Percentiles rank a stretch among this genome's conserved stretches.
phyloP scores from a whole-genome alignment of 2,113 vertebrate species.

The Girardinichthys multiradiatus region DNA sequence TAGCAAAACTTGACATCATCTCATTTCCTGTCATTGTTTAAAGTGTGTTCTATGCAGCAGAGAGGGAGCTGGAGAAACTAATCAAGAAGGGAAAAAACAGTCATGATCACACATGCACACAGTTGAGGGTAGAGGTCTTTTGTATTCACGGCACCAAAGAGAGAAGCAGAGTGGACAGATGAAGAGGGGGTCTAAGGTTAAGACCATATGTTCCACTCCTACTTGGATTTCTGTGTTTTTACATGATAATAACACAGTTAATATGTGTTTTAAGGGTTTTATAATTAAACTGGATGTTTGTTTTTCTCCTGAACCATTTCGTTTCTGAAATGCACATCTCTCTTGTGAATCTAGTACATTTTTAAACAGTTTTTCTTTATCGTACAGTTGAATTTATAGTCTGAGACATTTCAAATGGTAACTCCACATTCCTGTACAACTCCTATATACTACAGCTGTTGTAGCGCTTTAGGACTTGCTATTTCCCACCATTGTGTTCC shows the following conservation, averaged over 20 bases:
- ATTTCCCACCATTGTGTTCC: conserved; percentile 20
- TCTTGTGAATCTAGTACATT: conserved; percentile 15
- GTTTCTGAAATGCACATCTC: conserved; percentile 30
- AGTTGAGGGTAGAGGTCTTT: conserved; percentile 34
- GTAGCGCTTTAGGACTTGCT: conserved; percentile 24
- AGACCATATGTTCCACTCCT: conserved; percentile 34
- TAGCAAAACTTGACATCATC: conserved; percentile 37
- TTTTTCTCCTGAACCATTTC: conserved; percentile 26
- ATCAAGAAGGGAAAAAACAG: conserved; percentile 16
- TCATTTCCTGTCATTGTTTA: conserved; percentile 28
- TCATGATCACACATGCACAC: conserved; percentile 44
- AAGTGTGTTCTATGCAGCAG: conserved; percentile 60
- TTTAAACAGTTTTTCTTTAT: conserved; percentile 10
- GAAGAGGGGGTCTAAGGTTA: conserved; percentile 5
- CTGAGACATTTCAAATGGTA: conserved; percentile 52
- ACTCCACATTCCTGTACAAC: conserved; percentile 59
- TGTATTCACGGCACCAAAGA: conserved; percentile 70
- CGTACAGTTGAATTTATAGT: conserved; percentile 5
- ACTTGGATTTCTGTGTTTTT: conserved; percentile 31
- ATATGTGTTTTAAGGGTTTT: conserved; percentile 55
- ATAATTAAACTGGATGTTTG: conserved; percentile 46
- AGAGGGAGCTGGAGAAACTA: conserved; percentile 34
- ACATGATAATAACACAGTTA: conserved; percentile 49
- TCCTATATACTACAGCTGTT: conserved; percentile 18
- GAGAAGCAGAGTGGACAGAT: conserved; percentile 10